Conservation (phyloP, 2,797 vertebrate genomes). For the Carduelis carduelis region DNA sequence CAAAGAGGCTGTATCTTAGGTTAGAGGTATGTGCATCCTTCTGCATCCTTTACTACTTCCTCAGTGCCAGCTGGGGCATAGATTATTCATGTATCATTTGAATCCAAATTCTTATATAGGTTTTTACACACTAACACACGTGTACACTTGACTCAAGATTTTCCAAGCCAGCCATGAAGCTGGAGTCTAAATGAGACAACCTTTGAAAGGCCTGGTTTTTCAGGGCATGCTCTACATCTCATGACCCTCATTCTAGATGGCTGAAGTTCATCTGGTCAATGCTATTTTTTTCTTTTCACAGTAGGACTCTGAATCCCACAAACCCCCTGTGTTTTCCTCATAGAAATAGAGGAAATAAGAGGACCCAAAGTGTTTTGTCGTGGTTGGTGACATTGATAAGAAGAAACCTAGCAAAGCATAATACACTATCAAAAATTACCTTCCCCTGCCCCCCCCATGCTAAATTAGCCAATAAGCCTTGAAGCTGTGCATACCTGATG, state of each 20-base stretch:
- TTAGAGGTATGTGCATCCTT: background rate
- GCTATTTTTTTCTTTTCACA: background rate
- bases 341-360: background rate
- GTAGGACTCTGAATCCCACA: background rate
- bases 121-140: background rate
- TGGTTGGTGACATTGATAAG: slow-evolving; percentile 40
- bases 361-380: slow-evolving; percentile 37
- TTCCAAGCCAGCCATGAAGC: background rate
- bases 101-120: background rate
- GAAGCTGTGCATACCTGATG: slow-evolving; percentile 63
- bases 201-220: background rate
- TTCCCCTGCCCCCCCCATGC: background rate
- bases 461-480: slow-evolving; percentile 71
- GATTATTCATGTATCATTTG: background rate
- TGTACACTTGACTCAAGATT: background rate
- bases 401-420: background rate
- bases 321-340: background rate
- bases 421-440: slow-evolving; percentile 45
- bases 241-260: background rate
- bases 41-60: background rate
- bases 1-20: background rate
- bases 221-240: background rate
- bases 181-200: background rate
- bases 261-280: background rate
- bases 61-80: background rate